Percentiles rank a stretch among this genome's conserved stretches.
Conservation (phyloP, 2,888 invertebrate genomes). For the Terebella lapidaria region DNA sequence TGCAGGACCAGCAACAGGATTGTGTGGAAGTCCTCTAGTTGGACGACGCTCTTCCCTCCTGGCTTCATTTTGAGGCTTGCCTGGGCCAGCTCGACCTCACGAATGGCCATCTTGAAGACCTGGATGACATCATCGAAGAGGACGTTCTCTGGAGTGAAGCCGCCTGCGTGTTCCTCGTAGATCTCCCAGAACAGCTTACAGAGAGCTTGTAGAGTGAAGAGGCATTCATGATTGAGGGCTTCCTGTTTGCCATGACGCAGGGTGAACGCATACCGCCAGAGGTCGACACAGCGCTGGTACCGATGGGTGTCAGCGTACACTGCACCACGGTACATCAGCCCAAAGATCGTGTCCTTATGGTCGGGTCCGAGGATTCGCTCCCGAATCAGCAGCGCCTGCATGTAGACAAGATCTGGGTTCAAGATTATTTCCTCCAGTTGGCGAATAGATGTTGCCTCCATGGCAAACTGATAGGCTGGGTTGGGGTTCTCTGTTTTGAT, state of each 20-base stretch:
- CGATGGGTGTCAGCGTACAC: slow-evolving; percentile 58
- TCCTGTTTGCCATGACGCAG: slow-evolving; percentile 58
- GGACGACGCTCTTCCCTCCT: slow-evolving; percentile 57
- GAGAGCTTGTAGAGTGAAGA: slow-evolving; percentile 80
- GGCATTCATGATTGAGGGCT: slow-evolving; percentile 69
- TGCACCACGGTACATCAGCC: slow-evolving; percentile 57
- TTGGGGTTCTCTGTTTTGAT: slow-evolving; percentile 5
- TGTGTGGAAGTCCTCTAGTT: slow-evolving; percentile 59
- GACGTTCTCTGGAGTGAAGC: slow-evolving; percentile 54
- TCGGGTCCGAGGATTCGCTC: slow-evolving; percentile 78
- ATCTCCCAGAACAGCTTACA: slow-evolving; percentile 72
- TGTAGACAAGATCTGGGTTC: slow-evolving; percentile 46
- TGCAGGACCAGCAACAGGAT: slow-evolving; percentile 58
- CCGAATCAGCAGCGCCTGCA: slow-evolving; percentile 81
- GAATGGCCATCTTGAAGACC: slow-evolving; percentile 66
- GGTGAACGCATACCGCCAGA: slow-evolving; percentile 79
- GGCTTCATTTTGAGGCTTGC: neutral
- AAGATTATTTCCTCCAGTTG: slow-evolving; percentile 28
- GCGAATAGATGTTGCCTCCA: slow-evolving; percentile 29
- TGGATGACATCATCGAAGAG: slow-evolving; percentile 67
- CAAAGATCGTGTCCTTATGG: slow-evolving; percentile 82
- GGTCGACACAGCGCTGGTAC: slow-evolving; percentile 78
- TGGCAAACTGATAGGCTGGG: slow-evolving; percentile 8
- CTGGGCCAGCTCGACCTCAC: slow-evolving; percentile 25
- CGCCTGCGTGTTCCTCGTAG: slow-evolving; percentile 45